phyloP scores from a whole-genome alignment of 2,113 vertebrate genomes.

The Chitala chitala region DNA sequence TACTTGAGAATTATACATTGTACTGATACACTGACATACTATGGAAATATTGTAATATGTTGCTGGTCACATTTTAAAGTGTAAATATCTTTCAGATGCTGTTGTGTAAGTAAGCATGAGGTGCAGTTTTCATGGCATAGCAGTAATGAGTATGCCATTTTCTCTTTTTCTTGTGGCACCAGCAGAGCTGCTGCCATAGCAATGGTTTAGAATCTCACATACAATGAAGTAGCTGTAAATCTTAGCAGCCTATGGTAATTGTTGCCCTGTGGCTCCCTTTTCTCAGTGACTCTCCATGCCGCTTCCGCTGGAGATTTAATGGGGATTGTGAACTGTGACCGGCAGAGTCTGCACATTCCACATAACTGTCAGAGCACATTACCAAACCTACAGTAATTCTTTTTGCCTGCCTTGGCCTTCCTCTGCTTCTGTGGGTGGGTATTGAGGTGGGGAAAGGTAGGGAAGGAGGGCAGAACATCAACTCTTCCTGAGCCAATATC shows the following conservation, averaged over 20 bases:
- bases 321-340: slow-evolving; percentile 48
- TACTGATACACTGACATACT: background rate
- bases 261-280: slow-evolving; percentile 21
- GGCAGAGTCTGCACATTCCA: slow-evolving; percentile 47
- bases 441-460: too few species aligned
- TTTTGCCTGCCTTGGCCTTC: slow-evolving; percentile 27
- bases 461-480: slow-evolving; percentile 25
- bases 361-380: slow-evolving; percentile 42
- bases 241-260: slow-evolving; percentile 23
- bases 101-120: background rate
- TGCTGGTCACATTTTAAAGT: background rate
- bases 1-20: background rate
- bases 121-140: background rate
- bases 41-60: background rate
- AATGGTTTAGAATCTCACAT: background rate
- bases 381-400: slow-evolving; percentile 41
- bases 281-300: background rate
- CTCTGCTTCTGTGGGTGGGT: slow-evolving; percentile 27
- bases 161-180: background rate
- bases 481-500: slow-evolving; percentile 27
- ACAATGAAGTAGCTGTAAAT: slow-evolving; percentile 8
- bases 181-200: background rate
- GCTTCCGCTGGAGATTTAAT: slow-evolving; percentile 42
- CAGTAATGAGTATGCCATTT: background rate
- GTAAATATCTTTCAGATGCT: background rate